A percentile compares a stretch with the other conserved stretches of the same genome.
These are phyloP conservation scores for Laterallus jamaicensis DNA, from an alignment of 2,113 vertebrate species.

Conservation along the genomic window DNA sequence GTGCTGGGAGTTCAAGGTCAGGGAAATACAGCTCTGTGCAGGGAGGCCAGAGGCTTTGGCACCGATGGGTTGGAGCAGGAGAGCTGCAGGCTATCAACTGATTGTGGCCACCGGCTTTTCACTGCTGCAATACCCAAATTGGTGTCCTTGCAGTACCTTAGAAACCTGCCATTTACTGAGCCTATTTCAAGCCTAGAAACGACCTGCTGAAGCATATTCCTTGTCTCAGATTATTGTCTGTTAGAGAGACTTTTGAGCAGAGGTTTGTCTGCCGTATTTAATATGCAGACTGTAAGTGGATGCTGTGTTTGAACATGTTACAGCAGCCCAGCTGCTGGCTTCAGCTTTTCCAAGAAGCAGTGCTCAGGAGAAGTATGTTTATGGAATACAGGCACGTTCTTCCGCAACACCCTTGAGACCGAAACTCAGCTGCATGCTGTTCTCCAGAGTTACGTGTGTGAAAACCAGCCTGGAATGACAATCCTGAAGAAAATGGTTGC, in stretches of 20 bases:
- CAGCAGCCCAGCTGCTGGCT: constrained; percentile 6
- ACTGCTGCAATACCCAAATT: background rate
- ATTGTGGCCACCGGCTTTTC: background rate
- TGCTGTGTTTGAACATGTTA: constrained; percentile 56
- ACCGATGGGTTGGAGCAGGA: background rate
- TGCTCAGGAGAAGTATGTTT: background rate
- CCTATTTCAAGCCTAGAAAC: constrained; percentile 1
- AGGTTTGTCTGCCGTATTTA: constrained; percentile 16
- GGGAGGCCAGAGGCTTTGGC: background rate
- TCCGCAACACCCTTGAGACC: constrained; percentile 47
- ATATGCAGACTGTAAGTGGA: constrained; percentile 33
- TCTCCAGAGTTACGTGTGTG: background rate
- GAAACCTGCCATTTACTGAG: background rate
- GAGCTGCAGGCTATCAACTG: background rate
- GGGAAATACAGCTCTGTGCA: background rate
- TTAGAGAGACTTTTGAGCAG: background rate
- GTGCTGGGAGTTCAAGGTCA: background rate
- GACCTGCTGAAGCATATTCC: background rate
- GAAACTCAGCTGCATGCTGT: constrained; percentile 35
- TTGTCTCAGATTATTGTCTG: background rate
- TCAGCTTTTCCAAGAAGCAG: constrained; percentile 15
- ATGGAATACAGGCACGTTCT: constrained; percentile 7
- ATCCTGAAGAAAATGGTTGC: background rate
- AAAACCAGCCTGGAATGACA: background rate
- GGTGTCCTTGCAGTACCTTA: background rate